These are phyloP conservation scores for Romanogobio albipinnatus DNA, from an alignment of 2,113 vertebrate species.

Conservation along the genomic window DNA sequence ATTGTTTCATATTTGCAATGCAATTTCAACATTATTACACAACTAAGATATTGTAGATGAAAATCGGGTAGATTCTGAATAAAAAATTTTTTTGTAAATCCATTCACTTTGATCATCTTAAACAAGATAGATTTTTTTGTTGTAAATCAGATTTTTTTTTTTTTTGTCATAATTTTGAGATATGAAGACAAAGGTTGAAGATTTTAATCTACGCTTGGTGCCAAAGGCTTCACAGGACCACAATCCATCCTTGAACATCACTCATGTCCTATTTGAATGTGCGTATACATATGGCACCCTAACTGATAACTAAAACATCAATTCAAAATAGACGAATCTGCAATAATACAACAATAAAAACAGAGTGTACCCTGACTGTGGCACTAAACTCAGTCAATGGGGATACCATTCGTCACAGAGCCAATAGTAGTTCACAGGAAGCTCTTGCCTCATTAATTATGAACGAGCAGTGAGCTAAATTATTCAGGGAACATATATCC, in stretches of 20 bases:
- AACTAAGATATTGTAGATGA: too few species aligned
- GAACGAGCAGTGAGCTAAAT: slow-evolving; percentile 75
- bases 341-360: slow-evolving; percentile 14
- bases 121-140: not conserved
- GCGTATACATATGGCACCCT: not conserved
- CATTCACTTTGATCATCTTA: too few species aligned
- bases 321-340: not conserved
- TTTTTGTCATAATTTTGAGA: too few species aligned
- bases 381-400: slow-evolving; percentile 35
- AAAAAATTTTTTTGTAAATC: too few species aligned
- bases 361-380: slow-evolving; percentile 4
- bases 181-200: not conserved
- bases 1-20: too few species aligned
- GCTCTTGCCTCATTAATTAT: slow-evolving; percentile 77
- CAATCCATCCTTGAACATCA: not conserved
- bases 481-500: slow-evolving; percentile 78
- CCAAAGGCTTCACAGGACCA: not conserved
- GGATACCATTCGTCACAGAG: slow-evolving; percentile 48
- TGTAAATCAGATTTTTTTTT: not conserved
- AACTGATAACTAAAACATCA: not conserved
- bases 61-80: too few species aligned
- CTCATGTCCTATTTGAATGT: not conserved
- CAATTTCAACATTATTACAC: too few species aligned
- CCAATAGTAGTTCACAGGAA: slow-evolving; percentile 71
- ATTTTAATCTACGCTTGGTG: not conserved